phyloP scores from a whole-genome alignment of 1,140 invertebrate genomes.

The Drosophila simulans region DNA sequence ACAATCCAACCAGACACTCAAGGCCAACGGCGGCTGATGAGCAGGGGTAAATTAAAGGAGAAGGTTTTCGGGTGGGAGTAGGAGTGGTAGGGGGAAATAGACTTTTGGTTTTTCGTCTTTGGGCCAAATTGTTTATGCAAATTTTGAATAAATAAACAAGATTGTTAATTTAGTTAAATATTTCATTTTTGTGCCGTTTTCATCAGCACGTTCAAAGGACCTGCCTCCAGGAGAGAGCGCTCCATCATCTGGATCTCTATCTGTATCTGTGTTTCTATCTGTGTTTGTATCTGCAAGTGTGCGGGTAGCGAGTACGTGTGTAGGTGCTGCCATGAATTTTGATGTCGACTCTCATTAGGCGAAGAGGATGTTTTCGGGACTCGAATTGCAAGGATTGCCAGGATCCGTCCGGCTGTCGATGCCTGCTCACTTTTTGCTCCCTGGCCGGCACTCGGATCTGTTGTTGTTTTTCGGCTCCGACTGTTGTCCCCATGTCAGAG shows the following conservation, averaged over 20 bases:
- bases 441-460: neutral
- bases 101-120: conserved; percentile 83
- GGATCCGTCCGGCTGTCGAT: conserved; percentile 37
- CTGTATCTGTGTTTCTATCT: conserved; percentile 21
- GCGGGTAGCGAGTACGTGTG: conserved; percentile 45
- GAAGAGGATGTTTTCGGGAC: conserved; percentile 47
- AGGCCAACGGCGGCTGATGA: conserved; percentile 8
- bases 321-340: conserved; percentile 81
- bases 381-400: conserved; percentile 64
- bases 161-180: conserved; percentile 84
- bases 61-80: neutral
- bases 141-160: conserved; percentile 84
- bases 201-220: conserved; percentile 68
- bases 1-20: conserved; percentile 38
- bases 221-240: conserved; percentile 23
- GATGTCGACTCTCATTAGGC: conserved; percentile 78
- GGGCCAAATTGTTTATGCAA: conserved; percentile 82
- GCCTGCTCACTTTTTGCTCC: conserved; percentile 41
- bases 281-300: conserved; percentile 19
- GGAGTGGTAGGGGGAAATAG: conserved; percentile 47
- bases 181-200: conserved; percentile 83
- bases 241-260: conserved; percentile 44
- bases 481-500: conserved; percentile 54
- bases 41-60: neutral
- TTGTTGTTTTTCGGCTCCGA: conserved; percentile 36